phyloP scores from a whole-genome alignment of 2,888 invertebrate species.

The Xylota sylvarum region DNA sequence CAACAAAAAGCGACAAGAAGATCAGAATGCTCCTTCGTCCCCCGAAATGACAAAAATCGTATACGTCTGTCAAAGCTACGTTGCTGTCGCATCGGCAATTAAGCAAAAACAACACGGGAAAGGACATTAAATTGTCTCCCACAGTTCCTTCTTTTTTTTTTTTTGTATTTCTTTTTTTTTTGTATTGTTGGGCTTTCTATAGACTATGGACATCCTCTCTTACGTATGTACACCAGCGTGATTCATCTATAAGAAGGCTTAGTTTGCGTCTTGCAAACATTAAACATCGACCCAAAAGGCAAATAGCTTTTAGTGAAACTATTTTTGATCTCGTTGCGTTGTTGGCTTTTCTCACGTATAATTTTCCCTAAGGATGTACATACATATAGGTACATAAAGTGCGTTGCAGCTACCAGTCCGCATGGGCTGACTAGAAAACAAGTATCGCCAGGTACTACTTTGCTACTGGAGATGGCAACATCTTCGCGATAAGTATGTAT shows the following conservation, averaged over 20 bases:
- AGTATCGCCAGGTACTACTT: constrained; percentile 15
- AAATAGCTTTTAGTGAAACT: constrained; percentile 75
- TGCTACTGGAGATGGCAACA: constrained; percentile 24
- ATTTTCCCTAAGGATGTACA: constrained; percentile 24
- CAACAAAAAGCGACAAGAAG: constrained; percentile 35
- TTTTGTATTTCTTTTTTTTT: constrained; percentile 33
- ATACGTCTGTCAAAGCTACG: constrained; percentile 74
- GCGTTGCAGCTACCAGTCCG: constrained; percentile 29
- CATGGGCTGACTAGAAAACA: constrained; percentile 2
- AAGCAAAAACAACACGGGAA: constrained; percentile 78
- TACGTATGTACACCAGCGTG: constrained; percentile 42
- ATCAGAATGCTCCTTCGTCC: constrained; percentile 30
- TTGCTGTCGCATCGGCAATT: constrained; percentile 77
- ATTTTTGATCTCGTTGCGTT: constrained; percentile 68
- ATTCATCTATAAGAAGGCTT: constrained; percentile 45
- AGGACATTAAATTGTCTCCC: constrained; percentile 79
- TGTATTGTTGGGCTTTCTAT: constrained; percentile 55
- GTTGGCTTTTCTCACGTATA: constrained; percentile 73
- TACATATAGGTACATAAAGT: no score
- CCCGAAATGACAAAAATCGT: constrained; percentile 72
- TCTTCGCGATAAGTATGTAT: neutral
- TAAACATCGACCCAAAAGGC: constrained; percentile 58
- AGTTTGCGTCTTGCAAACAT: constrained; percentile 71
- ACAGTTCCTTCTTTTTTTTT: constrained; percentile 74
- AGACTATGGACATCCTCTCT: constrained; percentile 38